Base-by-base conservation (phyloP, 92 coral and sea anemone species). In the Plumapathes pennacea region DNA sequence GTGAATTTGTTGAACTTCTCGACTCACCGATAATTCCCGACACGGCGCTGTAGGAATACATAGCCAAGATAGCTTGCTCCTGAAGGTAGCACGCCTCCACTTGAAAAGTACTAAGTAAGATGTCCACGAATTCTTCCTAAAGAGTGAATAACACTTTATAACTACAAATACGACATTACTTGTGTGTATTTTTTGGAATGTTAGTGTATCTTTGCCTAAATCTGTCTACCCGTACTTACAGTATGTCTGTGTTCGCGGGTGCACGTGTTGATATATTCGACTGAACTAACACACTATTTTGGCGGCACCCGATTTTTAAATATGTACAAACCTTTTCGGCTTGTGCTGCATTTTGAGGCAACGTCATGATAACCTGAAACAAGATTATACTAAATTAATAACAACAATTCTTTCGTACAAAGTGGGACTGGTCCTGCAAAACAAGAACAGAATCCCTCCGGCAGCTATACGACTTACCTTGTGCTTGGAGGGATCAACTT, bases 31-130 rank as follows among this genome's bases (percentile, higher is more conserved):
- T 78, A 13, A 90, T 78, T 8, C 97, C 97, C 2, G 89, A 90
- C n/a, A 88, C 87, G 19, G 97, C 95, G 25, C 97, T 86, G 88
- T 90, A 90, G 1, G 97, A 90, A 50, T 90, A 90, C 97, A 90
- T 82, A 45, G 97, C 89, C 29, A 90, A 81, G 21, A 90, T 70
- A 7, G 97, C 74, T 44, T 90, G 97, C 46, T 80, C 89, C 54
- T 90, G 94, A 13, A 90, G 68, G 49, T 90, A 90, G 19, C 85
- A 74, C 3, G 95, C 95, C 24, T 84, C 85, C 0, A 90, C 90
- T 19, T 80, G 81, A 54, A 90, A 90, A 36, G 52, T 67, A 57
- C 74, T 88, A 25, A 90, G 59, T 38, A 90, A 50, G 25, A 90
- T 71, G 38, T 86, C 97, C 0, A 90, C 95, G 25, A 90, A 58